A percentile compares a stretch with the other conserved stretches of the same genome.
Evolutionary conservation across 2,888 invertebrate genomes (phyloP).

Genomic region (Drosophila infuscata): DNA sequence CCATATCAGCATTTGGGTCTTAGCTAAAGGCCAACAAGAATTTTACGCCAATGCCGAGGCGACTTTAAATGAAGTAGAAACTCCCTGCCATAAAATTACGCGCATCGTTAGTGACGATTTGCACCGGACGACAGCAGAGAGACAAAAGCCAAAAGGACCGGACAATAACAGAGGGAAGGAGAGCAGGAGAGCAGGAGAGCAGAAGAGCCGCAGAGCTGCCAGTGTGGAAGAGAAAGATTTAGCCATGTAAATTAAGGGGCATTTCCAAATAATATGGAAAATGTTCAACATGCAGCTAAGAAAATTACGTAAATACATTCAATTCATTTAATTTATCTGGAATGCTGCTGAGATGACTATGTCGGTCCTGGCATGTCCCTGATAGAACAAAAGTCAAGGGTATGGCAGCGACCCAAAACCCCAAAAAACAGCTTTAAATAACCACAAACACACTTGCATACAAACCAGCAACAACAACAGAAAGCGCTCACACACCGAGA

Average conservation of each 20-base stretch:
- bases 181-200: background rate
- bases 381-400: constrained; percentile 66
- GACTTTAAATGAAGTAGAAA: constrained; percentile 80
- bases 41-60: constrained; percentile 48
- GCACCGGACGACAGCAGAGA: constrained; percentile 65
- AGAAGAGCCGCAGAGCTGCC: background rate
- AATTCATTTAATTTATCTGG: constrained; percentile 59
- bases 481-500: constrained; percentile 19
- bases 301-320: constrained; percentile 68
- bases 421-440: constrained; percentile 63
- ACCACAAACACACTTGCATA: constrained; percentile 35
- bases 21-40: constrained; percentile 66
- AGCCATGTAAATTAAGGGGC: constrained; percentile 69
- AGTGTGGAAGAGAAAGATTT: background rate
- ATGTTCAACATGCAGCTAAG: constrained; percentile 54
- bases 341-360: constrained; percentile 5
- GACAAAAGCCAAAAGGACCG: constrained; percentile 50
- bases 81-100: constrained; percentile 81
- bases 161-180: constrained; percentile 24
- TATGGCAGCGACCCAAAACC: constrained; percentile 46
- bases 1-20: constrained; percentile 63
- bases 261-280: constrained; percentile 57
- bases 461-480: constrained; percentile 12
- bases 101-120: constrained; percentile 83
- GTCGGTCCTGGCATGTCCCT: constrained; percentile 49